Base-by-base conservation (phyloP, 2,113 vertebrate species). In the Sakesphorus luctuosus region DNA sequence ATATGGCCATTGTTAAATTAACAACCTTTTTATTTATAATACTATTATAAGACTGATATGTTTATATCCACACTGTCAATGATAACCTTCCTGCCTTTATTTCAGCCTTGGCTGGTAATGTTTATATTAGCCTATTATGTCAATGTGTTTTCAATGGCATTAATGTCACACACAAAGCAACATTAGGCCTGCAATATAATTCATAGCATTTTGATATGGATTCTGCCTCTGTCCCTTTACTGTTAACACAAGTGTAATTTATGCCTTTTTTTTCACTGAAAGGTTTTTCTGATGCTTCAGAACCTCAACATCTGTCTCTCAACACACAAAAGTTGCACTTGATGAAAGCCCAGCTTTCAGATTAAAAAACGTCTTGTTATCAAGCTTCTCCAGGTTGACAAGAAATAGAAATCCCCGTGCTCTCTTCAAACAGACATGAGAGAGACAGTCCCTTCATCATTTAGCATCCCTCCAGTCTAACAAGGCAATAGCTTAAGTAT, bases 1-100 rank as follows among this genome's bases (percentile, higher is more conserved):
- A 95, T 96, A 97, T 86, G 24, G 71, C 66, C 56, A 83, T 75
- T 96, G 85, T 97, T 96, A 97, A 97, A 88, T 96, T 97, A 98
- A 97, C 76, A 89, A 71, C 83, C 77, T 6, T 96, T 97, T 96
- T 98, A 97, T 98, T 97, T 98, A 97, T 96, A 94, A 95, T 96
- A 93, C 96, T 89, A 95, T 94, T 97, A 89, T 74, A 86, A 96
- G 94, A 97, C 83, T 91, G 96, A 91, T 97, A 95, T 96, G 93
- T 98, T 97, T 97, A 97, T 97, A 84, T 86, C 83, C n/a, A 15
- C 81, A 88, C 84, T 95, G 84, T 96, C 94, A 95, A 38, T 36
- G 49, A 85, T 97, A 97, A 96, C 89, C 79, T 96, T 97, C 87
- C 52, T 63, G 56, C 62, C 50, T 97, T 96, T 97, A 94, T 90